These are phyloP conservation scores for Trichopoda pennipes DNA, from an alignment of 2,888 invertebrate species.

Conservation along the genomic window DNA sequence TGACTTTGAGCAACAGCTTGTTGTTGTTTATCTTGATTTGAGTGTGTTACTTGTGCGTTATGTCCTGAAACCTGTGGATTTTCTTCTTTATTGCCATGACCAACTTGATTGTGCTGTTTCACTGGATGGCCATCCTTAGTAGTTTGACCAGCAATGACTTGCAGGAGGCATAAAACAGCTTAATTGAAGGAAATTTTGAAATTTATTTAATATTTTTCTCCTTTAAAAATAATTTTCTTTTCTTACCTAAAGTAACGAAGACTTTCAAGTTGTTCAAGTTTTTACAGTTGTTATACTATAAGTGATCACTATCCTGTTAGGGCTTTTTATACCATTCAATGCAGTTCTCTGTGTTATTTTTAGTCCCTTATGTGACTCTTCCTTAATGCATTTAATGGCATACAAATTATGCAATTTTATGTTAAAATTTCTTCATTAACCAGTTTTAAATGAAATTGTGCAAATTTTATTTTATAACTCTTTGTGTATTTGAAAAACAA, in stretches of 20 bases:
- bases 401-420: conserved; percentile 31
- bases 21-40: background rate
- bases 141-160: background rate
- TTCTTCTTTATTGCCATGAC: background rate
- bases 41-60: background rate
- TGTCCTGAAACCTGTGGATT: background rate
- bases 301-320: background rate
- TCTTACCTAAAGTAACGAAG: conserved; percentile 34
- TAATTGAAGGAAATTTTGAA: background rate
- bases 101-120: no score
- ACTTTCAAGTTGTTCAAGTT: conserved; percentile 28
- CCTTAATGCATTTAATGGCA: conserved; percentile 1
- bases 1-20: background rate
- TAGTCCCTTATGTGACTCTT: background rate
- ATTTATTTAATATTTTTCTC: background rate
- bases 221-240: background rate
- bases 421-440: conserved; percentile 1
- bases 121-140: background rate
- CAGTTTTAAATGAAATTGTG: conserved; percentile 9
- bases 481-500: no score
- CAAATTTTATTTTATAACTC: background rate
- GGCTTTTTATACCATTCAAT: conserved; percentile 28
- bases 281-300: conserved; percentile 12
- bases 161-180: conserved; percentile 29
- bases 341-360: background rate